Conservation (phyloP, 2,113 vertebrate species). For the Ptyas mucosa region DNA sequence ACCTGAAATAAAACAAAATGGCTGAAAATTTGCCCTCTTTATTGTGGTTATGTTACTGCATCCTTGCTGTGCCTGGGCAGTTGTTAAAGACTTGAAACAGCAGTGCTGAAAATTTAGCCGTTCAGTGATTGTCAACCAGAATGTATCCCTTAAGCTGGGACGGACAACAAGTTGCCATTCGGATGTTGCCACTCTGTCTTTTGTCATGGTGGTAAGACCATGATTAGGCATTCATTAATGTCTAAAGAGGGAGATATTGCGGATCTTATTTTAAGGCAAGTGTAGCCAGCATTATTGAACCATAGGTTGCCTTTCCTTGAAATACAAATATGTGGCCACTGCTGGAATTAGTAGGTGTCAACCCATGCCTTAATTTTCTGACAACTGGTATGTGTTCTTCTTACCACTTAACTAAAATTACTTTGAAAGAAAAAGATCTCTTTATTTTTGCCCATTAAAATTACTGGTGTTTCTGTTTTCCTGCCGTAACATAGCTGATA, state of each 20-base stretch:
- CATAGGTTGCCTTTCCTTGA: background rate
- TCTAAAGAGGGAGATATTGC: background rate
- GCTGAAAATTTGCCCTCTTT: background rate
- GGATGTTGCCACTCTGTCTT: background rate
- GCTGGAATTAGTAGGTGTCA: background rate
- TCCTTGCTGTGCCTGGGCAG: background rate
- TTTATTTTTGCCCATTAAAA: background rate
- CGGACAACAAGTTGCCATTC: background rate
- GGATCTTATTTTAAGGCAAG: background rate
- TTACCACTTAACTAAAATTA: background rate
- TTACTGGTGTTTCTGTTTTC: background rate
- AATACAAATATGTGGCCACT: background rate
- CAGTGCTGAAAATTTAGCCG: background rate
- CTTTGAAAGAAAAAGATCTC: background rate
- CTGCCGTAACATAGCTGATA: background rate
- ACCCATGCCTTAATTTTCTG: background rate
- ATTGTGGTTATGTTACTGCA: background rate
- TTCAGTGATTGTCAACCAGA: background rate
- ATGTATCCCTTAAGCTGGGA: background rate
- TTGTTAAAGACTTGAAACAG: background rate
- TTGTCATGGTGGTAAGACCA: background rate
- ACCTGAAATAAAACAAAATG: background rate
- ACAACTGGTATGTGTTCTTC: background rate
- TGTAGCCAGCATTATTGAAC: background rate
- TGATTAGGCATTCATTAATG: background rate